These are phyloP conservation scores for Paramormyrops hopkinsi DNA, from an alignment of 2,797 vertebrate genomes.

Conservation along the genomic window DNA sequence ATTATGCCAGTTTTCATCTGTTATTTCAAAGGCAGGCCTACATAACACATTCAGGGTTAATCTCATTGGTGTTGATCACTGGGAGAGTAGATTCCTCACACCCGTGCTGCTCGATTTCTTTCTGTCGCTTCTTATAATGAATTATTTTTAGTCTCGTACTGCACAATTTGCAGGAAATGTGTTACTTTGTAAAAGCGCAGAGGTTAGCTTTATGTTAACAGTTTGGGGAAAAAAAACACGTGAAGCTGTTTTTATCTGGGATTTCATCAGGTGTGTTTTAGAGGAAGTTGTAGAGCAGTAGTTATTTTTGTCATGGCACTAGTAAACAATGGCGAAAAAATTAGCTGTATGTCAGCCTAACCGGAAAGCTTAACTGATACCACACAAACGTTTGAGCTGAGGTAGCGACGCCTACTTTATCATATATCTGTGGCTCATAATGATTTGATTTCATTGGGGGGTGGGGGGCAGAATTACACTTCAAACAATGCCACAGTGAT, in stretches of 20 bases:
- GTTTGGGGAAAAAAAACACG: background rate
- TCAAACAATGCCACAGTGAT: background rate
- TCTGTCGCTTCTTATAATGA: background rate
- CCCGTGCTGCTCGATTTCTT: background rate
- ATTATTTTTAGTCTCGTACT: constrained; percentile 1
- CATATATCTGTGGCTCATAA: background rate
- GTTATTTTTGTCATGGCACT: background rate
- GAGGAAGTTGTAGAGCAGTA: background rate
- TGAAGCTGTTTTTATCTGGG: background rate
- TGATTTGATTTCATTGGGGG: background rate
- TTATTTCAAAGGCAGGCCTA: background rate
- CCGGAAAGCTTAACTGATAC: background rate
- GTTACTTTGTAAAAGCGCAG: background rate
- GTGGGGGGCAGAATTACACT: background rate
- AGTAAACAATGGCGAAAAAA: background rate
- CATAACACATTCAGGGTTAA: constrained; percentile 10
- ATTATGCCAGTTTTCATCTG: background rate
- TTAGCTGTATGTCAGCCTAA: background rate
- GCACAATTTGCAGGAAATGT: background rate
- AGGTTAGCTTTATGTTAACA: background rate
- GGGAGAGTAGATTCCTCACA: background rate
- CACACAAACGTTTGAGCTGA: background rate
- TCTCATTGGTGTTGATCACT: background rate
- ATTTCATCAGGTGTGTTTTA: background rate
- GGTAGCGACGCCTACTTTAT: background rate